Evolutionary conservation across 2,888 invertebrate genomes (phyloP).

Genomic region (Stegana nigrithorax): DNA sequence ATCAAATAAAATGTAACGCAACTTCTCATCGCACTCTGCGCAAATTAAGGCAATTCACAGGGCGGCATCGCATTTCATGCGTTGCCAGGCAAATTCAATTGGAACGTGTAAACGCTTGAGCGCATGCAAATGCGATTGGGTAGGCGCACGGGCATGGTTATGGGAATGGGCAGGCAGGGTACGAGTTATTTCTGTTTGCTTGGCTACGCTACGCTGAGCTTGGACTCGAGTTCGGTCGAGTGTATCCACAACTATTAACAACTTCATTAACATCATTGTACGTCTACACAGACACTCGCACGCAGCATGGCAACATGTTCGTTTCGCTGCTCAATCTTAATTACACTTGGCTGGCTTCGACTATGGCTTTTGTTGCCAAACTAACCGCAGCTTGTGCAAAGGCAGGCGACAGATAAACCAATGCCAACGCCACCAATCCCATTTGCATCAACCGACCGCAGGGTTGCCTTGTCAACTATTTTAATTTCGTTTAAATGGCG

Average conservation of each 20-base stretch:
- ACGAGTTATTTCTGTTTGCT: too few species aligned
- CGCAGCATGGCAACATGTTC: too few species aligned
- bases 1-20: background rate
- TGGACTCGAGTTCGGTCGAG: too few species aligned
- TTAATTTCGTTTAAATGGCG: conserved; percentile 4
- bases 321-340: too few species aligned
- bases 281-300: too few species aligned
- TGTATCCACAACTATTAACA: too few species aligned
- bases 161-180: background rate
- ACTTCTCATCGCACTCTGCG: background rate
- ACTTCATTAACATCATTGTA: too few species aligned
- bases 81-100: background rate
- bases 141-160: background rate
- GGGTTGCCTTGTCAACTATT: conserved; percentile 11
- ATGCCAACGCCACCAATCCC: too few species aligned
- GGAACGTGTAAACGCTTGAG: background rate
- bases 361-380: background rate
- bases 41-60: background rate
- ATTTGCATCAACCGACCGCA: too few species aligned
- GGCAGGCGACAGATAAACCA: too few species aligned
- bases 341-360: background rate
- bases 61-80: background rate
- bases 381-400: background rate
- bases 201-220: too few species aligned
- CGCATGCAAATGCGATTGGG: background rate